Evolutionary conservation across 2,888 invertebrate genomes (phyloP), one percentile per base, ranked within the genome.

Genomic region (Suillia variegata): DNA sequence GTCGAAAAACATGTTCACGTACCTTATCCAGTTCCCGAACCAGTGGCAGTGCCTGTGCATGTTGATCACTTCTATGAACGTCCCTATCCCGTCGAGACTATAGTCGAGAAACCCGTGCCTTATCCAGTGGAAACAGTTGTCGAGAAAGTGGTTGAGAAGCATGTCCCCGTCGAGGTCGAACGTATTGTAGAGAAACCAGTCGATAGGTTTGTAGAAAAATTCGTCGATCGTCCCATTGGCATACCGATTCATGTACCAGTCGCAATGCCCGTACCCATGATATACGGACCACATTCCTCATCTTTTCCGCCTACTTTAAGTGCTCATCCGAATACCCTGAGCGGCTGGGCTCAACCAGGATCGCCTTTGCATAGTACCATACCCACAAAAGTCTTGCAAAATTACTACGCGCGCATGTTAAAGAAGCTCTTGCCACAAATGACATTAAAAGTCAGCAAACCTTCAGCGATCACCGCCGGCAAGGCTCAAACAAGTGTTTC

Each of bases 111-210:
- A 61, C 84, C 81, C 8, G 65, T 82, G 1, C 83, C 82, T 0
- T 79, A 87, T 59, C 78, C 81, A 1, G 81, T 83, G 0, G 76
- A 50, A 80, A 73, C 82, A 51, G 81, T 85, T 1, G 82, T 86
- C 0, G 87, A 87, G 61, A 87, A 84, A 65, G 69, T 86, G 0
- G 80, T 87, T 0, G 86, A 87, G 64, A 86, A 85, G 62, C 83
- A 78, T 12, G 78, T 80, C 5, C 81, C 82, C 1, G 73, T 82
- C 6, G 79, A 80, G 57, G 75, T 80, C 2, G 77, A 83, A 15
- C 73, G 85, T 56, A 82, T 88, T 31, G 84, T 89, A 0, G 88
- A 89, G 68, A 87, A 86, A 66, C 85, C 86, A 1, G 83, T 87
- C 0, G 85, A 86, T 1, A 84, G 84, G 54, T 82, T 84, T 0